Percentiles rank a stretch among this genome's conserved stretches.
Evolutionary conservation across 2,888 invertebrate genomes (phyloP).

Genomic region (Sturmia bella): DNA sequence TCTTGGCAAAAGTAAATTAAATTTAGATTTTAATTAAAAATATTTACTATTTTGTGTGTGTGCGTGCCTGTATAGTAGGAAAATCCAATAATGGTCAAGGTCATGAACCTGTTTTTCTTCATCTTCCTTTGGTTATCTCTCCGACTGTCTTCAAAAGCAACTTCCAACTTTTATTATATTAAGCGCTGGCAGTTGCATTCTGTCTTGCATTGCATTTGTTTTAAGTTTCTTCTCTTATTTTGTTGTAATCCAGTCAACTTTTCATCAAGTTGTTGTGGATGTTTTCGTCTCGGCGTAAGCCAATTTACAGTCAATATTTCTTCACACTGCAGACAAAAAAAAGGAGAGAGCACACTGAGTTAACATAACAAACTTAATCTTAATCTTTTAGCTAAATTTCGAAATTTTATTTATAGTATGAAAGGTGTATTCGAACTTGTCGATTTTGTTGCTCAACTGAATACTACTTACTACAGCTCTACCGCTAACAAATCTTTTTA

Average conservation of each 20-base stretch:
- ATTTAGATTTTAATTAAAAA: slow-evolving; percentile 27
- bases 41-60: background rate
- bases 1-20: slow-evolving; percentile 20
- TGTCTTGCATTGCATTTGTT: background rate
- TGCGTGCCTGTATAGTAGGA: background rate
- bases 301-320: background rate
- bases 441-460: no score
- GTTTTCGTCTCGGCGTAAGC: slow-evolving; percentile 18
- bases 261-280: slow-evolving; percentile 10
- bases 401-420: no score
- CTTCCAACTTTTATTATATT: background rate
- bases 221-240: background rate
- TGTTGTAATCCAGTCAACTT: slow-evolving; percentile 12
- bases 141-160: slow-evolving; percentile 10
- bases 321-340: background rate
- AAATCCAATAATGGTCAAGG: slow-evolving; percentile 71
- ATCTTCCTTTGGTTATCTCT: slow-evolving; percentile 29
- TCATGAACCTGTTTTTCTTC: slow-evolving; percentile 60
- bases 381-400: no score
- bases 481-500: no score
- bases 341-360: no score
- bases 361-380: no score
- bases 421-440: no score
- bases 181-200: slow-evolving; percentile 14
- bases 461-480: no score